These are phyloP conservation scores for Pteropus rufus DNA, from an alignment of 2,797 vertebrate species.

Conservation along the genomic window DNA sequence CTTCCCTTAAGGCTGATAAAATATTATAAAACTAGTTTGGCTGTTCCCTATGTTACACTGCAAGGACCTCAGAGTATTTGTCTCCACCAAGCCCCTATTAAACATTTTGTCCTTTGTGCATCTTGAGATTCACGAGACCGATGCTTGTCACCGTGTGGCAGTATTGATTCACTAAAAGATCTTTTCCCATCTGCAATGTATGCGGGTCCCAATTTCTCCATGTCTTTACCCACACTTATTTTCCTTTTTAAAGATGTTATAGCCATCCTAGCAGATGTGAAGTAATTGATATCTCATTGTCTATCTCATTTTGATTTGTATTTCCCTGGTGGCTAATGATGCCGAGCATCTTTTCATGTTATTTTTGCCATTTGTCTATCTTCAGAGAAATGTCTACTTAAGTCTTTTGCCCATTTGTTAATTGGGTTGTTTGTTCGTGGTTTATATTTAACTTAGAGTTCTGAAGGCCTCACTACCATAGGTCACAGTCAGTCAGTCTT, in stretches of 20 bases:
- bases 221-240: neutral
- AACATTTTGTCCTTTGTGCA: neutral
- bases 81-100: neutral
- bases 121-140: neutral
- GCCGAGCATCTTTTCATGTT: neutral
- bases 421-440: neutral
- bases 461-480: neutral
- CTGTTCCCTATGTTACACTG: neutral
- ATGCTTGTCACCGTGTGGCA: neutral
- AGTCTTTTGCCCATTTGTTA: neutral
- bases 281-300: neutral
- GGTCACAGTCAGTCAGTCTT: neutral
- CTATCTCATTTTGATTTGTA: neutral
- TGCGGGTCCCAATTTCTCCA: neutral
- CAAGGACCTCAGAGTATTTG: neutral
- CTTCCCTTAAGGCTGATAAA: neutral
- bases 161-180: neutral
- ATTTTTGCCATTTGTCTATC: neutral
- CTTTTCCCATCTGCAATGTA: neutral
- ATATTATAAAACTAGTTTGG: neutral
- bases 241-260: neutral
- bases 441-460: neutral
- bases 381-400: neutral
- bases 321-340: neutral
- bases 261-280: neutral